A percentile compares a stretch with the other conserved stretches of the same genome.
Evolutionary conservation across 2,888 invertebrate genomes (phyloP).

Genomic region (Criorhina ranunculi): DNA sequence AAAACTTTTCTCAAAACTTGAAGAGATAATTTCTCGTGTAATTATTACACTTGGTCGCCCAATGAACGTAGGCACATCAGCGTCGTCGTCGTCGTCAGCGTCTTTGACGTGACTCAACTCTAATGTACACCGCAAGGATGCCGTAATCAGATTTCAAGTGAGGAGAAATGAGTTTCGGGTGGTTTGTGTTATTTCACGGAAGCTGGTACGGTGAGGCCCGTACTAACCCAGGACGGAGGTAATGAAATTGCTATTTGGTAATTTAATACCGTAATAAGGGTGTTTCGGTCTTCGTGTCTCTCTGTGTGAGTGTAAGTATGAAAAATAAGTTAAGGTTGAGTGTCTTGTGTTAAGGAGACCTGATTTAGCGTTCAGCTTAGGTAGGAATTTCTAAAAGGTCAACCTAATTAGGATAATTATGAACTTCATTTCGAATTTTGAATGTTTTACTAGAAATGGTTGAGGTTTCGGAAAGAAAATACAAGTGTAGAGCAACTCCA

Average conservation of each 20-base stretch:
- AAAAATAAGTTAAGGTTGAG: slow-evolving; percentile 11
- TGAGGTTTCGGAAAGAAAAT: not conserved
- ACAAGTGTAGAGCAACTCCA: not conserved
- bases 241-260: slow-evolving; percentile 58
- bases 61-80: slow-evolving; percentile 22
- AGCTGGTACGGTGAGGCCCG: slow-evolving; percentile 24
- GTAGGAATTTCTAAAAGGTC: not conserved
- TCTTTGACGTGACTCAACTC: slow-evolving; percentile 17
- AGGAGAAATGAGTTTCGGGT: slow-evolving; percentile 32
- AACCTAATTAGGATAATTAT: slow-evolving; percentile 16
- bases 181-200: slow-evolving; percentile 40
- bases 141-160: slow-evolving; percentile 57
- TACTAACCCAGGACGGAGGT: slow-evolving; percentile 37
- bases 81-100: slow-evolving; percentile 6
- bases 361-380: slow-evolving; percentile 6
- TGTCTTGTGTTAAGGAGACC: not conserved
- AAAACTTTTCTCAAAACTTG: slow-evolving; percentile 41
- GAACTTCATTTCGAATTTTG: not conserved
- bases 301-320: slow-evolving; percentile 4
- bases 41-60: slow-evolving; percentile 52
- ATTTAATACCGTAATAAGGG: slow-evolving; percentile 32
- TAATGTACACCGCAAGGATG: slow-evolving; percentile 45
- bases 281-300: slow-evolving; percentile 35
- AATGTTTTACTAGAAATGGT: not conserved
- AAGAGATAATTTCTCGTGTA: slow-evolving; percentile 62